phyloP scores from a whole-genome alignment of 2,888 invertebrate species.

The Epsilonema sp. region DNA sequence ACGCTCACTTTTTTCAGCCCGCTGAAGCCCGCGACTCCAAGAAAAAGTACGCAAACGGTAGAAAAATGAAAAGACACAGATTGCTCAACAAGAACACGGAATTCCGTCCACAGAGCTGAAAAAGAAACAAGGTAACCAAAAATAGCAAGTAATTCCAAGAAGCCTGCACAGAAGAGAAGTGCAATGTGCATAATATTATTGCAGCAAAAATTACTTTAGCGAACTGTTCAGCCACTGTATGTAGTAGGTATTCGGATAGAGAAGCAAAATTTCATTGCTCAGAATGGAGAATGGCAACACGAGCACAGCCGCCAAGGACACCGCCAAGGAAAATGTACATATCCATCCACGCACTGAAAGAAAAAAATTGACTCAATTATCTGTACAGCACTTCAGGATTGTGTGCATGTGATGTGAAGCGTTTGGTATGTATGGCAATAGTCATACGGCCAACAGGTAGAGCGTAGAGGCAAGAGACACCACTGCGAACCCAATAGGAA shows the following conservation, averaged over 20 bases:
- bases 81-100: slow-evolving; percentile 90
- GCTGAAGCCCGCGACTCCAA: slow-evolving; percentile 86
- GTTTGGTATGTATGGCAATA: too few species aligned
- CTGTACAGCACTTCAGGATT: too few species aligned
- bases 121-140: slow-evolving; percentile 11
- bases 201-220: slow-evolving; percentile 47
- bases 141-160: neutral
- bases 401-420: too few species aligned
- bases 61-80: slow-evolving; percentile 71
- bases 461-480: too few species aligned
- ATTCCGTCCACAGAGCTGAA: slow-evolving; percentile 87
- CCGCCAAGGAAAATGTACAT: slow-evolving; percentile 83
- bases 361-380: neutral
- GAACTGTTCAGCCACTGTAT: slow-evolving; percentile 97
- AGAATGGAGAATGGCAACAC: slow-evolving; percentile 90
- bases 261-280: slow-evolving; percentile 81
- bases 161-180: too few species aligned
- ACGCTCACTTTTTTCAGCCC: slow-evolving; percentile 56
- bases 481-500: too few species aligned
- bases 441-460: too few species aligned
- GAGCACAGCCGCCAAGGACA: slow-evolving; percentile 77
- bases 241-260: slow-evolving; percentile 88
- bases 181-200: neutral
- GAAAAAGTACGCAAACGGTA: slow-evolving; percentile 93
- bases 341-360: slow-evolving; percentile 61